Percentiles rank a stretch among this genome's conserved stretches.
phyloP scores from a whole-genome alignment of 2,888 invertebrate species.

The Drosophila recens region DNA sequence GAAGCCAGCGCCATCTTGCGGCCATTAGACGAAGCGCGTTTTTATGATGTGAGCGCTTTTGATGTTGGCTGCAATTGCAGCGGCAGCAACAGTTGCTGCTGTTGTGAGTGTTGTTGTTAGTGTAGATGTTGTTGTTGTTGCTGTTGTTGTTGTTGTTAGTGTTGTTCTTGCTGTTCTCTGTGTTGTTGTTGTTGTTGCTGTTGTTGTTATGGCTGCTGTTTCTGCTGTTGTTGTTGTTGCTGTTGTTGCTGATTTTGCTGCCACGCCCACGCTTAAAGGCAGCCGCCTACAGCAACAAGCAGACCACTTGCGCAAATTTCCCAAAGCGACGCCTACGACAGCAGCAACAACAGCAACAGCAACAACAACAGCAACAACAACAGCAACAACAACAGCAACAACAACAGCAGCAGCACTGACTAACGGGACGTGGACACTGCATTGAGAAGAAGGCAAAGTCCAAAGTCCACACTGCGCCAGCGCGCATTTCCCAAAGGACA shows the following conservation, averaged over 20 bases:
- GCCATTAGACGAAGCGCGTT: conserved; percentile 59
- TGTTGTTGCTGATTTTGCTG: conserved; percentile 49
- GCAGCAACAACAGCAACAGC: conserved; percentile 27
- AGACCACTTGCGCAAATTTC: conserved; percentile 77
- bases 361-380: conserved; percentile 23
- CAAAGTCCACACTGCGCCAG: conserved; percentile 60
- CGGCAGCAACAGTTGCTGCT: conserved; percentile 26
- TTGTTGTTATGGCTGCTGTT: conserved; percentile 39
- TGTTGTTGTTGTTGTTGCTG: conserved; percentile 36
- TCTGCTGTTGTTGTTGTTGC: conserved; percentile 41
- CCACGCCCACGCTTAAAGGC: conserved; percentile 51
- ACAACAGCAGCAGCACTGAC: conserved; percentile 29
- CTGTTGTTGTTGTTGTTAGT: conserved; percentile 37
- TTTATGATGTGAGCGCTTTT: conserved; percentile 59
- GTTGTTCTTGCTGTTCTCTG: conserved; percentile 39
- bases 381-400: conserved; percentile 29
- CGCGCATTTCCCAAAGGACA: conserved; percentile 65
- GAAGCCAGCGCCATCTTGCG: conserved; percentile 70
- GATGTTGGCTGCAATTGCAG: conserved; percentile 30
- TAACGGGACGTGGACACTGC: conserved; percentile 50
- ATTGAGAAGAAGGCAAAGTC: conserved; percentile 35
- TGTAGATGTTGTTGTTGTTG: background rate
- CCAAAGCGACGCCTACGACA: conserved; percentile 71
- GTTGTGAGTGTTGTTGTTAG: conserved; percentile 30
- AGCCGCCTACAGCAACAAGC: conserved; percentile 22